Evolutionary conservation across 2,797 vertebrate genomes (phyloP), one percentile per base, ranked within the genome.

Genomic region (Falco concolor): DNA sequence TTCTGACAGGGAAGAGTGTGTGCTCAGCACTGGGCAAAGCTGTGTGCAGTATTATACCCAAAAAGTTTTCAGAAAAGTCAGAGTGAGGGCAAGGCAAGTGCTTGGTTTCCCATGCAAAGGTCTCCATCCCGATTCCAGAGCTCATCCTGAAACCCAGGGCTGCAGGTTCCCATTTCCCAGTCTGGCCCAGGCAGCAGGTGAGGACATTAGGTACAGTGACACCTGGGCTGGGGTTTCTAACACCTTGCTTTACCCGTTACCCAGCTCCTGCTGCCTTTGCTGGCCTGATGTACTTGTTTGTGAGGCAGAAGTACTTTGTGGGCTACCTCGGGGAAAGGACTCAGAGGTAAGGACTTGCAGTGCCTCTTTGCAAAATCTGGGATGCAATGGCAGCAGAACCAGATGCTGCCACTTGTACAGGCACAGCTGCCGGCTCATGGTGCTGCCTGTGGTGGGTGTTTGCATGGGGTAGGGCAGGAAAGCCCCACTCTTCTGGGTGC

Each of bases 291-390:
- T 99, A 99, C 94, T 94, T 99, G 76, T 97, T 99, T 9, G 99
- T 99, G 95, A 98, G 99, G 59, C 99, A 99, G 91, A 99, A 99
- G 97, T 99, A 99, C 96, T 99, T 99, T 56, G 97, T 99, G 7
- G 99, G 99, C 89, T 99, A 99, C 94, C 96, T 99, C 21, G 99
- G 99, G 22, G 98, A 99, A 94, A 98, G 98, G 67, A 98, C 97
- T 40, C 99, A 99, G 97, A 99, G 99, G 99, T 99, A 98, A 97
- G 97, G 34, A 47, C 36, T 70, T 53, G 8, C 18, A 10, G 60
- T 90, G 2, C 32, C 7, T 59, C 47, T 34, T 64, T 23, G 34
- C 19, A 53, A 38, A 80, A 18, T 8, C 6, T 0, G 9, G 32
- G 32, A 17, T 22, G 6, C 8, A 2, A 5, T 3, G 3, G 25